phyloP scores from a whole-genome alignment of 2,888 invertebrate species.

The Adelognathus sp. region DNA sequence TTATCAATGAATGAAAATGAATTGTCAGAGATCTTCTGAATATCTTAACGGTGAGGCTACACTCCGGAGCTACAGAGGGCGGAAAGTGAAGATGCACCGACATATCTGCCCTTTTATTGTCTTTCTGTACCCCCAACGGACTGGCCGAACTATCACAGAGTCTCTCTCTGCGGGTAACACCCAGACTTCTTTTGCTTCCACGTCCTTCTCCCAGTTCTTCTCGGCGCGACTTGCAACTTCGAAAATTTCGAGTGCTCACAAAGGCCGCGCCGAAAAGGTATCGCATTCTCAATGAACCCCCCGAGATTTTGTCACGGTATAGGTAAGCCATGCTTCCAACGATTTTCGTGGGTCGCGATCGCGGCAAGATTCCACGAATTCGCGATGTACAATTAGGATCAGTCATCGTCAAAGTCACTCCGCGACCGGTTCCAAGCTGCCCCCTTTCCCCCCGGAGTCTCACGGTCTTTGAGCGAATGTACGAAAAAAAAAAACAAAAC shows the following conservation, averaged over 20 bases:
- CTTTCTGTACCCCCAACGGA: neutral
- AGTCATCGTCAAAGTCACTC: neutral
- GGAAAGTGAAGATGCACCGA: neutral
- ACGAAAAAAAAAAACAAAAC: neutral
- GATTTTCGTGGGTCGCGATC: neutral
- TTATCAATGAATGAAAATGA: too few species aligned
- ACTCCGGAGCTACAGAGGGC: neutral
- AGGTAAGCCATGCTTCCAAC: neutral
- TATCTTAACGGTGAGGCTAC: too few species aligned
- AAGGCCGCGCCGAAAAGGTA: neutral
- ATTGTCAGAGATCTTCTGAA: too few species aligned
- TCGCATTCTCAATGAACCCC: neutral
- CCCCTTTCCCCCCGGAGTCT: neutral
- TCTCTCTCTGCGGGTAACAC: neutral
- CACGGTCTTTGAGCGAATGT: neutral
- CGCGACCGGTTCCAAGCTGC: slow-evolving; percentile 18
- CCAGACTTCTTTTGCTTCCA: neutral
- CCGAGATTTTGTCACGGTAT: slow-evolving; percentile 3
- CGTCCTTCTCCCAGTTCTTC: neutral
- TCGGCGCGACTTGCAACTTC: neutral
- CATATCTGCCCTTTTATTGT: neutral
- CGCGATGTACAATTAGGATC: slow-evolving; percentile 7
- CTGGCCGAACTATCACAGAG: neutral
- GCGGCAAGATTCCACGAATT: slow-evolving; percentile 15
- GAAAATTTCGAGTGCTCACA: neutral